These are phyloP conservation scores for Silurus aristotelis DNA, from an alignment of 2,797 vertebrate species.

Conservation along the genomic window DNA sequence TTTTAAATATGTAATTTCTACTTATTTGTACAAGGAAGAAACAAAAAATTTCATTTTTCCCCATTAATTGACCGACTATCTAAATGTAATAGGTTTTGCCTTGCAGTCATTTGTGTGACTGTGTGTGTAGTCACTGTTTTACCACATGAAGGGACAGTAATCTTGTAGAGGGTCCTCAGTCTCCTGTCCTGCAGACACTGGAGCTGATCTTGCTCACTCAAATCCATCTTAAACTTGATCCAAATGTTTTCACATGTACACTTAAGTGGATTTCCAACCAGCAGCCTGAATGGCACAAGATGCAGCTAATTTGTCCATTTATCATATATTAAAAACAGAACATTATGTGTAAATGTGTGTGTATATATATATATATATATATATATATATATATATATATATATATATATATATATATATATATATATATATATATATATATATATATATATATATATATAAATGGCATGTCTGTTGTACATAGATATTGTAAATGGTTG, in stretches of 20 bases:
- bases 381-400: too few species aligned
- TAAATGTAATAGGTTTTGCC: neutral
- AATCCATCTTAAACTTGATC: slow-evolving; percentile 89
- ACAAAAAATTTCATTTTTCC: neutral
- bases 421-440: too few species aligned
- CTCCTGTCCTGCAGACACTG: slow-evolving; percentile 82
- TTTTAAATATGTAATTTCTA: neutral
- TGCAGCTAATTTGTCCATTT: neutral
- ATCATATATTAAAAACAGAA: neutral
- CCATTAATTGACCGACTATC: neutral
- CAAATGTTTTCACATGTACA: slow-evolving; percentile 95
- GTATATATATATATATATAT: too few species aligned
- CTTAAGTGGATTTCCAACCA: slow-evolving; percentile 88
- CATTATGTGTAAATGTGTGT: neutral
- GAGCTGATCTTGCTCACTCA: slow-evolving; percentile 80
- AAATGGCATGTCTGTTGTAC: too few species aligned
- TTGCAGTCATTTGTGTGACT: neutral
- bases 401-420: too few species aligned
- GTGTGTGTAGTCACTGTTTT: slow-evolving; percentile 60
- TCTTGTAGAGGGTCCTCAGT: slow-evolving; percentile 73
- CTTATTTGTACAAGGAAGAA: neutral
- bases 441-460: too few species aligned
- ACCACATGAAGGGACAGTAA: slow-evolving; percentile 90
- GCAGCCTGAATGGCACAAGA: slow-evolving; percentile 61
- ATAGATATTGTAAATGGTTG: too few species aligned